Evolutionary conservation across 2,113 vertebrate genomes (phyloP).

Genomic region (Cheirogaleus medius): DNA sequence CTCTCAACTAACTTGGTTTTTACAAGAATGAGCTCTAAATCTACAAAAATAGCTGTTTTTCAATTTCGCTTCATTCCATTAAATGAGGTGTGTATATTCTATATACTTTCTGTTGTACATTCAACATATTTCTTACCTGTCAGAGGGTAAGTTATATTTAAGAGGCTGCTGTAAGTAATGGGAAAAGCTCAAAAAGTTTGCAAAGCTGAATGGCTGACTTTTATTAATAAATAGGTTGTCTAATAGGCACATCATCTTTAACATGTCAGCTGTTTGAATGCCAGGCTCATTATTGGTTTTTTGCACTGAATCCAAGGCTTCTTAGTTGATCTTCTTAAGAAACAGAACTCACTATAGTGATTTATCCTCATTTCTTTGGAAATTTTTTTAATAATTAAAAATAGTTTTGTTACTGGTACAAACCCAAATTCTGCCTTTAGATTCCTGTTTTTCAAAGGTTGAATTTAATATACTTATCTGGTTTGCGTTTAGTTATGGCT

Average conservation of each 20-base stretch:
- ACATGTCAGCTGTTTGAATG: neutral
- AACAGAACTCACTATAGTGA: neutral
- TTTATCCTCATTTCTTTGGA: neutral
- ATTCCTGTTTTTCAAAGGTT: neutral
- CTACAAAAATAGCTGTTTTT: constrained; percentile 9
- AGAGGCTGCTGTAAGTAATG: neutral
- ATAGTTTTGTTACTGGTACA: neutral
- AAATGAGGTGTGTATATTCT: neutral
- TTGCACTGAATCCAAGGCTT: neutral
- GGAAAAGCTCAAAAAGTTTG: neutral
- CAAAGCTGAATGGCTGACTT: neutral
- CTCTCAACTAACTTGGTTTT: neutral
- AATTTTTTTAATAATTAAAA: neutral
- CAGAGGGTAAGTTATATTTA: neutral
- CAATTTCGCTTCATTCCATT: neutral
- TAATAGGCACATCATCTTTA: neutral
- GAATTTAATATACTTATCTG: neutral
- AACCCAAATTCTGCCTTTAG: neutral
- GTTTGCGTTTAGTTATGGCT: neutral
- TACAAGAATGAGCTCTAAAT: neutral
- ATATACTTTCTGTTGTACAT: neutral
- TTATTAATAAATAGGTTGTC: neutral
- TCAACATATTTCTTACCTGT: neutral
- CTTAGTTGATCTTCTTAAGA: constrained; percentile 36
- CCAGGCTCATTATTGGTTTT: neutral